Conservation (phyloP, 2,113 vertebrate genomes). For the Galbula dea region DNA sequence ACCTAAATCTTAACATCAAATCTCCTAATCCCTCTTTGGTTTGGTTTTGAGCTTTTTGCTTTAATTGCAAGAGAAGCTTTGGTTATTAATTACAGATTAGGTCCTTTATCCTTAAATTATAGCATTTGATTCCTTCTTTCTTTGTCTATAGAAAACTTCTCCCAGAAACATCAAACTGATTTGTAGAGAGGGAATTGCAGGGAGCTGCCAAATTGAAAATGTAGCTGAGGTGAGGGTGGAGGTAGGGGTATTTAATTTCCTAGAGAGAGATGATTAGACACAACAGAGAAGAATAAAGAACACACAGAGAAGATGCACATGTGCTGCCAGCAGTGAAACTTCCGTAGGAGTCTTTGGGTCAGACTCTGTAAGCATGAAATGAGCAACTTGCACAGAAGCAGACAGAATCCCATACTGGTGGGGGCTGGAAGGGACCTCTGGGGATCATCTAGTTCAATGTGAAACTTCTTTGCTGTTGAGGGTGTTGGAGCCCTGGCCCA, state of each 20-base stretch:
- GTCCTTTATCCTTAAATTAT: conserved; percentile 11
- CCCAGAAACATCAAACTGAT: neutral
- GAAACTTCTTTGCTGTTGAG: too few relatives aligned
- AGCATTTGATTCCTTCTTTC: neutral
- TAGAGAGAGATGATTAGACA: neutral
- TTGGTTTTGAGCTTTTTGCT: conserved; percentile 1
- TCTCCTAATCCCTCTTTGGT: conserved; percentile 17
- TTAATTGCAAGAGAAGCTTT: neutral
- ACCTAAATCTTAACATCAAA: neutral
- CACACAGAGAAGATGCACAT: neutral
- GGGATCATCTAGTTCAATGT: too few relatives aligned
- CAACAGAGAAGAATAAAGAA: neutral
- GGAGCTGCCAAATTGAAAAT: neutral
- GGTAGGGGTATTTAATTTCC: conserved; percentile 12
- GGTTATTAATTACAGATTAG: conserved; percentile 25
- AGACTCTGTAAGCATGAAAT: neutral
- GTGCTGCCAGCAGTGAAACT: neutral
- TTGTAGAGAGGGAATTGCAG: neutral
- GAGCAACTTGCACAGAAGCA: neutral
- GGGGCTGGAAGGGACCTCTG: neutral
- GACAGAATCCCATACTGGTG: too few relatives aligned
- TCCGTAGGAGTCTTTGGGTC: neutral
- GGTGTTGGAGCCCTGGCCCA: too few relatives aligned
- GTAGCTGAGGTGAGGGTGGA: neutral
- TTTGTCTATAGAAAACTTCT: neutral